These are phyloP conservation scores for Speoplatyrhinus poulsoni DNA, from an alignment of 2,113 vertebrate genomes.

Conservation along the genomic window DNA sequence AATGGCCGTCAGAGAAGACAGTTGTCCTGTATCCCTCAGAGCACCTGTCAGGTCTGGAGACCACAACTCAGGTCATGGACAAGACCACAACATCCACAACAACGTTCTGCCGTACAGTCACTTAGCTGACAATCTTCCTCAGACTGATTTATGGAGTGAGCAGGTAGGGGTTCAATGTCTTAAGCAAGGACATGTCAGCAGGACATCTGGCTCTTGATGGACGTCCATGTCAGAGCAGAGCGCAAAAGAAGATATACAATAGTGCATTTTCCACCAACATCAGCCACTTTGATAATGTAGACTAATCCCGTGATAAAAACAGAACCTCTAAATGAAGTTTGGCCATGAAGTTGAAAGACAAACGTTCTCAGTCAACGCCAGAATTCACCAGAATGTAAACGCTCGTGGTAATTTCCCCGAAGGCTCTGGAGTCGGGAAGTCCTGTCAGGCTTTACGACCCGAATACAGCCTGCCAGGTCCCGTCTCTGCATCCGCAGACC, in stretches of 20 bases:
- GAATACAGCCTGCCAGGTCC: conserved; percentile 4
- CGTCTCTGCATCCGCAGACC: not conserved
- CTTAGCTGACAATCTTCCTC: too few species aligned
- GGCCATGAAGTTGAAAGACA: too few species aligned
- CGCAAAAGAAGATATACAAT: not conserved
- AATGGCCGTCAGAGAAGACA: too few species aligned
- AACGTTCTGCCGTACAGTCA: too few species aligned
- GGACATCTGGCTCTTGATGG: too few species aligned
- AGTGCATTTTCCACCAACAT: not conserved
- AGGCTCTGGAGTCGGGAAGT: not conserved
- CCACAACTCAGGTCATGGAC: too few species aligned
- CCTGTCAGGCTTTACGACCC: not conserved
- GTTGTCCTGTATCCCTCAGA: too few species aligned
- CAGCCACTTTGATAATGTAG: not conserved
- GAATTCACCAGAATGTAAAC: not conserved
- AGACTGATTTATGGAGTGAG: too few species aligned
- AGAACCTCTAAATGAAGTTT: not conserved
- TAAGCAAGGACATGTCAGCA: too few species aligned
- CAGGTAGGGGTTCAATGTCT: too few species aligned
- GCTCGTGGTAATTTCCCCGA: not conserved
- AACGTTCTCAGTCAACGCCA: not conserved
- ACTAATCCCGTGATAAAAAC: not conserved
- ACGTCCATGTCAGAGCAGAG: not conserved
- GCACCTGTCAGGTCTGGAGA: too few species aligned
- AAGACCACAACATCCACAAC: too few species aligned